Evolutionary conservation across 2,888 invertebrate genomes (phyloP).

Genomic region (Camponotus fellah): DNA sequence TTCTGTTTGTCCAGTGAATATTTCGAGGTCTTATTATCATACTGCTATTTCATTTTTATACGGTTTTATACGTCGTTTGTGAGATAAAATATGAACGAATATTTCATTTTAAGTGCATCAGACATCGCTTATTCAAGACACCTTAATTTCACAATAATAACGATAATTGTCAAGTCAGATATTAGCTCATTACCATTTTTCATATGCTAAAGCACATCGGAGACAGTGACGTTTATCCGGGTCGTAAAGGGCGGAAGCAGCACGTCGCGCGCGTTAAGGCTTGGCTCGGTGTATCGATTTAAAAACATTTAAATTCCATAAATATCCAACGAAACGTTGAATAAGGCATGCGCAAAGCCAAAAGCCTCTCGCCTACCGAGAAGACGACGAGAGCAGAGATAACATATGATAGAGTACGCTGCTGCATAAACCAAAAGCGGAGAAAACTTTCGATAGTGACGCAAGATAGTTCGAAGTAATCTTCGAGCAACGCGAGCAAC

Average conservation of each 20-base stretch:
- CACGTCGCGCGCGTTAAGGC: constrained; percentile 65
- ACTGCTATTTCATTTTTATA: not conserved
- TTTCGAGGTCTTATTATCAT: not conserved
- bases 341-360: constrained; percentile 77
- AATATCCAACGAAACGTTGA: constrained; percentile 79
- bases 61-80: not conserved
- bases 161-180: constrained; percentile 75
- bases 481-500: constrained; percentile 55
- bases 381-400: constrained; percentile 71
- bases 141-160: constrained; percentile 71
- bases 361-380: constrained; percentile 55
- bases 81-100: not conserved
- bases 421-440: constrained; percentile 74
- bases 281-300: constrained; percentile 75
- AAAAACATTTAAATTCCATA: constrained; percentile 80
- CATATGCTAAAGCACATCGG: constrained; percentile 3
- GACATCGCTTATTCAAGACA: constrained; percentile 72
- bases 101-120: constrained; percentile 55
- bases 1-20: constrained; percentile 15
- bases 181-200: constrained; percentile 73
- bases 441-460: constrained; percentile 73
- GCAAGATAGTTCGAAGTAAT: constrained; percentile 70
- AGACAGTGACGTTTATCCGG: constrained; percentile 54
- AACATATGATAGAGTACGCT: constrained; percentile 71
- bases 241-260: constrained; percentile 62